These are phyloP conservation scores for Lutjanus erythropterus DNA, from an alignment of 2,113 vertebrate species.

Conservation along the genomic window DNA sequence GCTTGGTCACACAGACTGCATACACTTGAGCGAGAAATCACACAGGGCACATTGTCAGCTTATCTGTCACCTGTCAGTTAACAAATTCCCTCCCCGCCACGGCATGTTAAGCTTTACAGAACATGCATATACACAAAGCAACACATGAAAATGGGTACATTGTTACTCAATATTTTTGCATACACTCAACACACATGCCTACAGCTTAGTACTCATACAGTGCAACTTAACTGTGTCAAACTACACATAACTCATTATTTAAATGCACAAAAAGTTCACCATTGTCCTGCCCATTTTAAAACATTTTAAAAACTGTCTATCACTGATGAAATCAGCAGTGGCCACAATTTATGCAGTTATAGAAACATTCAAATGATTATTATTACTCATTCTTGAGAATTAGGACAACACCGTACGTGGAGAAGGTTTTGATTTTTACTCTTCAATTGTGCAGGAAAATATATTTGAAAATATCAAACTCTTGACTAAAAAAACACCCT, in stretches of 20 bases:
- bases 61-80: slow-evolving; percentile 9
- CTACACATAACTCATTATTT: not conserved
- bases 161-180: not conserved
- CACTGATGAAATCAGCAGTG: not conserved
- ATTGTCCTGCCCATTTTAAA: not conserved
- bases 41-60: not conserved
- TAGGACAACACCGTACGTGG: too few relatives aligned
- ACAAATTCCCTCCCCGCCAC: not conserved
- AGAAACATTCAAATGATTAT: not conserved
- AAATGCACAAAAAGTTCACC: not conserved
- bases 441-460: too few relatives aligned
- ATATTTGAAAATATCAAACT: too few relatives aligned
- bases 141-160: not conserved
- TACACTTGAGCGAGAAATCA: slow-evolving; percentile 7
- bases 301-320: not conserved
- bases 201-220: not conserved
- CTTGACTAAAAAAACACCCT: too few relatives aligned
- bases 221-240: not conserved
- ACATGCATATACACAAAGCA: not conserved
- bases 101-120: not conserved
- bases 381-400: too few relatives aligned
- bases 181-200: not conserved
- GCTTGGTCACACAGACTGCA: not conserved
- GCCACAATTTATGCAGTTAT: not conserved
- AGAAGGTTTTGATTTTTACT: too few relatives aligned